These are phyloP conservation scores for Ambastaia sidthimunki DNA, from an alignment of 2,797 vertebrate species.

Conservation along the genomic window DNA sequence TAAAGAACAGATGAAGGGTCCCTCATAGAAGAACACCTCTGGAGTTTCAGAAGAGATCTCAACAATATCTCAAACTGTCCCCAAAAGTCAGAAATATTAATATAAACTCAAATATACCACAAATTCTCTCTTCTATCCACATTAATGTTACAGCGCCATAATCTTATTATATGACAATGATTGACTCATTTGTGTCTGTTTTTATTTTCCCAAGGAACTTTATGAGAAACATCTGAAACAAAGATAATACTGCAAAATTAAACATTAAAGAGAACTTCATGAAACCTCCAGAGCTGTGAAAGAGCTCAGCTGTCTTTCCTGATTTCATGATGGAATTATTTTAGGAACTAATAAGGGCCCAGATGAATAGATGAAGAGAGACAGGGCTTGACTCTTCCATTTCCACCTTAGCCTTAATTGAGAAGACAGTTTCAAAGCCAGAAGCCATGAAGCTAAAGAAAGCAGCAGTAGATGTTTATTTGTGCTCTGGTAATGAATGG, in stretches of 20 bases:
- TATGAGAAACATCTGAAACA: not conserved
- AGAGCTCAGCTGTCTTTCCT: conserved; percentile 2
- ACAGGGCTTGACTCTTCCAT: conserved; percentile 63
- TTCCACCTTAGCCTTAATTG: conserved; percentile 70
- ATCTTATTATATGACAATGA: not conserved
- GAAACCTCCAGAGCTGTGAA: not conserved
- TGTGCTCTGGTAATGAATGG: conserved; percentile 72
- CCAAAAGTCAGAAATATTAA: not conserved
- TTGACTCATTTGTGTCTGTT: not conserved
- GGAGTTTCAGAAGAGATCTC: not conserved
- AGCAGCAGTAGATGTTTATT: conserved; percentile 59
- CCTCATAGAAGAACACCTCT: not conserved
- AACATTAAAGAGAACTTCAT: not conserved
- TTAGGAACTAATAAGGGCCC: conserved; percentile 30
- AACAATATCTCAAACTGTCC: not conserved
- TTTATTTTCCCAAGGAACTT: not conserved
- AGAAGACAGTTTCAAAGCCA: conserved; percentile 69
- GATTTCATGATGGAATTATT: conserved; percentile 35
- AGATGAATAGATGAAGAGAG: conserved; percentile 42
- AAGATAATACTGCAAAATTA: not conserved
- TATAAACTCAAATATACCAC: too few species aligned
- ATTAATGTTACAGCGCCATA: not conserved
- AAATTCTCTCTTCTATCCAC: not conserved
- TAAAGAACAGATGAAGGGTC: not conserved
- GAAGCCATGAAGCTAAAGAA: conserved; percentile 47